A percentile compares a stretch with the other conserved stretches of the same genome.
Evolutionary conservation across 2,113 vertebrate genomes (phyloP).

Genomic region (Pseudonaja textilis): DNA sequence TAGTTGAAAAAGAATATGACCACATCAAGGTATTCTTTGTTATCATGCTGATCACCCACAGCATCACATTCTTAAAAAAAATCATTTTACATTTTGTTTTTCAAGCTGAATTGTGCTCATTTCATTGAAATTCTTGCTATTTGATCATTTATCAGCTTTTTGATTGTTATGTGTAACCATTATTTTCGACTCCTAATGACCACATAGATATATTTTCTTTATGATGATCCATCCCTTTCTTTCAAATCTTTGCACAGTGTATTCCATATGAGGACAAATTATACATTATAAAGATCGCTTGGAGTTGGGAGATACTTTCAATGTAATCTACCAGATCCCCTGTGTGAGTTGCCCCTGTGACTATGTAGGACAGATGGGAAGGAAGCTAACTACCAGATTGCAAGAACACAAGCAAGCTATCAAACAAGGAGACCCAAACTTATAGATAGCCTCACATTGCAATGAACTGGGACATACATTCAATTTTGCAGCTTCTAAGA

Average conservation of each 20-base stretch:
- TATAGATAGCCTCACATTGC: not conserved
- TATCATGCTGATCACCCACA: not conserved
- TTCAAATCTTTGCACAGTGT: not conserved
- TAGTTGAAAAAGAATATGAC: not conserved
- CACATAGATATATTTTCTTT: not conserved
- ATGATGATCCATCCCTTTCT: not conserved
- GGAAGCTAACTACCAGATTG: not conserved
- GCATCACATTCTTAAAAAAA: not conserved
- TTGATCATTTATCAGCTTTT: not conserved
- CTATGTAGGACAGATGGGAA: not conserved
- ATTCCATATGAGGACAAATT: not conserved
- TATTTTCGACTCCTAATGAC: not conserved
- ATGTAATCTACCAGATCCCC: not conserved
- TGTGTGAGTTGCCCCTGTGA: not conserved
- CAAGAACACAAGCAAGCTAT: not conserved
- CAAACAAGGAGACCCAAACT: not conserved
- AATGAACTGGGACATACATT: not conserved
- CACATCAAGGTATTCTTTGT: not conserved
- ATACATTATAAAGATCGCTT: not conserved
- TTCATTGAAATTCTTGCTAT: not conserved
- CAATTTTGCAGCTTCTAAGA: not conserved
- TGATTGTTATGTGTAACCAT: not conserved
- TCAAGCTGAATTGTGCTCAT: not conserved
- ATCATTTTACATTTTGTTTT: not conserved
- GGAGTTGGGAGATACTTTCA: not conserved